These are phyloP conservation scores for Serilophus lunatus DNA, from an alignment of 2,113 vertebrate species.

Conservation along the genomic window DNA sequence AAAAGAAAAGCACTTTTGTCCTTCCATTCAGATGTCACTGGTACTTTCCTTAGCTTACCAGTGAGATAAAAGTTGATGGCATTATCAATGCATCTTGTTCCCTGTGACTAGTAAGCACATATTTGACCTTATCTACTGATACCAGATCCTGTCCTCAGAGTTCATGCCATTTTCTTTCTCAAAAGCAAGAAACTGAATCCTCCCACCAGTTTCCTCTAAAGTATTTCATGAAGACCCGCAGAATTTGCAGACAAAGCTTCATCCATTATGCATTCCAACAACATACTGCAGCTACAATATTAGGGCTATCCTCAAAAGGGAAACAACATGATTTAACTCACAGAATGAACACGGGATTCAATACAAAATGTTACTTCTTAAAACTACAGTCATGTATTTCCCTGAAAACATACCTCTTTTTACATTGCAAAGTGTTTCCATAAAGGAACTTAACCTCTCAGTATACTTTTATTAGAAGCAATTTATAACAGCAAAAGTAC, in stretches of 20 bases:
- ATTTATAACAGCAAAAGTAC: conserved; percentile 56
- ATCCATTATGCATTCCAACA: background rate
- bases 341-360: background rate
- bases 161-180: background rate
- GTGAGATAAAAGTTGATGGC: background rate
- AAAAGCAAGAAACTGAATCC: background rate
- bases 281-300: background rate
- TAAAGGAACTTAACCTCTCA: background rate
- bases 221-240: background rate
- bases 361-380: background rate
- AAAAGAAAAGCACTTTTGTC: background rate
- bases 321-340: background rate
- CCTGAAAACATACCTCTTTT: background rate
- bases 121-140: background rate
- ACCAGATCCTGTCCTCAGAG: background rate
- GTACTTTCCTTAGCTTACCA: background rate
- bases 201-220: background rate
- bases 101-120: background rate
- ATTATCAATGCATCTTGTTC: background rate
- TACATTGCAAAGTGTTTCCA: background rate
- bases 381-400: background rate
- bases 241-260: background rate
- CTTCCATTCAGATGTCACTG: background rate
- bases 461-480: background rate
- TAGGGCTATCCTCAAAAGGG: background rate